Conservation (phyloP, 2,113 vertebrate species). For the Ophiodon elongatus region DNA sequence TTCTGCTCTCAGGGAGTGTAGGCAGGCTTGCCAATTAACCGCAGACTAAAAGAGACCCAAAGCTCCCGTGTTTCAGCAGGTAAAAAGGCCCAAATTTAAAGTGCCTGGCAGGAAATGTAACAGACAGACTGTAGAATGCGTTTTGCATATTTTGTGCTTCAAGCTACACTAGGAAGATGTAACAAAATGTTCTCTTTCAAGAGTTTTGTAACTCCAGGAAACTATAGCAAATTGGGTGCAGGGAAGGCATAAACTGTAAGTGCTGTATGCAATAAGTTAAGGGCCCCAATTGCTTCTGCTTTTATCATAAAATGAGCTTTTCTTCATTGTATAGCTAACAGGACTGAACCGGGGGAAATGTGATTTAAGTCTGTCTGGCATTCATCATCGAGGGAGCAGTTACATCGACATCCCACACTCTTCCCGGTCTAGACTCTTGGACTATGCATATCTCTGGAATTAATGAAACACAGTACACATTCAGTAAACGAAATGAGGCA, state of each 20-base stretch:
- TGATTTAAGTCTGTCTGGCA: conserved; percentile 26
- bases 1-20: conserved; percentile 64
- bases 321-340: conserved; percentile 1
- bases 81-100: conserved; percentile 66
- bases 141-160: conserved; percentile 52
- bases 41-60: conserved; percentile 63
- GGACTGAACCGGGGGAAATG: neutral
- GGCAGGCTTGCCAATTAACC: conserved; percentile 76
- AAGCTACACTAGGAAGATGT: conserved; percentile 52
- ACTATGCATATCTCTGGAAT: conserved; percentile 18
- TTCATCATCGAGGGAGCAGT: conserved; percentile 50
- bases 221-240: conserved; percentile 61
- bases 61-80: conserved; percentile 65
- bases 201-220: conserved; percentile 67
- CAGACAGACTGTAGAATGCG: conserved; percentile 37
- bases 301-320: conserved; percentile 24
- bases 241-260: conserved; percentile 30
- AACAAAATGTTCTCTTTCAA: conserved; percentile 63
- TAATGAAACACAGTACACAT: neutral
- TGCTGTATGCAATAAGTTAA: conserved; percentile 1
- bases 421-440: neutral
- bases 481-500: neutral
- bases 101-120: conserved; percentile 57
- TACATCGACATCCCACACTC: conserved; percentile 1
- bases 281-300: conserved; percentile 5